Percentiles rank a stretch among this genome's conserved stretches.
Conservation (phyloP, 2,113 vertebrate species). For the Leucopternis melanops region DNA sequence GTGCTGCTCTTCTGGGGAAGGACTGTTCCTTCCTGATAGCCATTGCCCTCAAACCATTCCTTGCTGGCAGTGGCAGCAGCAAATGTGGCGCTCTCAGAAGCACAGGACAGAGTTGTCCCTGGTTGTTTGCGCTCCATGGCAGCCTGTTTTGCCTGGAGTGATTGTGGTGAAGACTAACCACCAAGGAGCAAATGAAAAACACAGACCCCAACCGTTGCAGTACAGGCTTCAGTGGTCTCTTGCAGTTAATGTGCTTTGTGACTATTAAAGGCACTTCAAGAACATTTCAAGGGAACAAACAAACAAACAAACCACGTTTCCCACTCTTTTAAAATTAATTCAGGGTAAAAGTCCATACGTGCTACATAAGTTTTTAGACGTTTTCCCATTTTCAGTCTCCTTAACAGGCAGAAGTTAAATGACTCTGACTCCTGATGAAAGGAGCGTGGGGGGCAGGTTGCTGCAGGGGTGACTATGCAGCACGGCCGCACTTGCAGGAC, state of each 20-base stretch:
- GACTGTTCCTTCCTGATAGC: background rate
- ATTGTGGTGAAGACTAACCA: background rate
- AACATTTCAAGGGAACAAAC: background rate
- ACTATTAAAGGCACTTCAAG: background rate
- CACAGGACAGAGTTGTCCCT: background rate
- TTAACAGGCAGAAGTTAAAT: no score
- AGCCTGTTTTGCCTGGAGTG: background rate
- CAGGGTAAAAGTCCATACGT: background rate
- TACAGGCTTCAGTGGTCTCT: background rate
- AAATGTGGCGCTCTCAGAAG: accelerated
- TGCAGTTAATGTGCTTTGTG: accelerated
- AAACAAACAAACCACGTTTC: background rate
- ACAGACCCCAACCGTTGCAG: no score
- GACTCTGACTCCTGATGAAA: background rate
- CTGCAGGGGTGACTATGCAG: accelerated
- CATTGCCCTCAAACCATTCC: background rate
- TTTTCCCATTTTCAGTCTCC: background rate
- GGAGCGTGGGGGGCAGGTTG: accelerated
- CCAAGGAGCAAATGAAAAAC: background rate
- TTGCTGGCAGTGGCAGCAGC: background rate
- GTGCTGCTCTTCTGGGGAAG: background rate
- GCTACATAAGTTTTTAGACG: background rate
- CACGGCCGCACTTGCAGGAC: background rate
- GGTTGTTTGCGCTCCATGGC: accelerated
- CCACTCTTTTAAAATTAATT: background rate